Evolutionary conservation across 2,797 vertebrate species (phyloP), one percentile per base, ranked within the genome.

Genomic region (Myotis vivesi): DNA sequence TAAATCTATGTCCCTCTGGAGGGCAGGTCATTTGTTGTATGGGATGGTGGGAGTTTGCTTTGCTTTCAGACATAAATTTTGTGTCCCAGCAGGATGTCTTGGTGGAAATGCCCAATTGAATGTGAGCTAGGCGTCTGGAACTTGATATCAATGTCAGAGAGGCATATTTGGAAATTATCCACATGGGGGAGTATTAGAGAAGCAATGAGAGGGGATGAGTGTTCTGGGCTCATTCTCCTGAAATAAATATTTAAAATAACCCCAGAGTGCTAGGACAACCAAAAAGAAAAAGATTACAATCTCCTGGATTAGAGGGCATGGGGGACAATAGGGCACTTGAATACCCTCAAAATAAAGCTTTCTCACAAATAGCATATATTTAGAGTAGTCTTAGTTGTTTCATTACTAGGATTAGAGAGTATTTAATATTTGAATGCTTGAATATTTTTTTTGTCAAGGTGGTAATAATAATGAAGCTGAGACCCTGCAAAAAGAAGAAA

Each of bases 201-300:
- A 95, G 1, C 49, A 46, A 10, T 7, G n/a, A 85, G 72, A 79
- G 38, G 62, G 80, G 79, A 44, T 33, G 19, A 71, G 51, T 22
- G 15, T 23, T 53, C 81, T 46, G 10, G n/a, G n/a, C 3, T 46
- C 71, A 75, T 77, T 75, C 75, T 57, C 28, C 51, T 83, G 66
- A 30, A 71, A 30, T 13, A 88, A 51, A 62, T 66, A 87, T 72
- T 89, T 94, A 86, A 83, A 94, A 75, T 44, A 86, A 84, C 51
- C 36, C 64, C 69, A 88, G 53, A 71, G n/a, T 55, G 23, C 64
- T 36, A 44, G 49, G 57, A 77, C 7, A 66, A 68, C 17, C 83
- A 83, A 38, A 55, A 83, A 33, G 25, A 89, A 85, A 81, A 68
- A 89, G 12, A 89, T 62, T 33, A 81, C 64, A 10, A 1, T 87